Evolutionary conservation across 2,888 invertebrate genomes (phyloP).

Genomic region (Cheilosia pagana): DNA sequence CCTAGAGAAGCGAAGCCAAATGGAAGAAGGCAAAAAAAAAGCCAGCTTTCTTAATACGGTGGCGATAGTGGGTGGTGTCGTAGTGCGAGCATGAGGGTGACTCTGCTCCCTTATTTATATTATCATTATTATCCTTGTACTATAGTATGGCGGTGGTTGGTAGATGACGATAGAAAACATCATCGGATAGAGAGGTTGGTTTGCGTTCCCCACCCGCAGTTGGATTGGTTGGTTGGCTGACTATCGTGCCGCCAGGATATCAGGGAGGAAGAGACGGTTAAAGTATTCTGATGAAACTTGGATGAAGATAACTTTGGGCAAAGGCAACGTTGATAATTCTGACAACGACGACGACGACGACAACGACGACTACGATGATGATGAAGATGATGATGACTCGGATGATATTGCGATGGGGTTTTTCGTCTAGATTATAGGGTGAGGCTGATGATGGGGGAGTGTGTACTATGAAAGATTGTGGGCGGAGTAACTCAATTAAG

Average conservation of each 20-base stretch:
- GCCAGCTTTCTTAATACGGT: slow-evolving; percentile 53
- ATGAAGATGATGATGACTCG: slow-evolving; percentile 67
- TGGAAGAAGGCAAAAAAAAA: slow-evolving; percentile 51
- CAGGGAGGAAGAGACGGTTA: slow-evolving; percentile 58
- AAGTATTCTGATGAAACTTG: slow-evolving; percentile 72
- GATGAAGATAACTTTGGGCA: slow-evolving; percentile 73
- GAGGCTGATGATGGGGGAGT: slow-evolving; percentile 20
- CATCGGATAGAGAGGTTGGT: slow-evolving; percentile 51
- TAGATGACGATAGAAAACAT: slow-evolving; percentile 65
- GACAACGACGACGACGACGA: slow-evolving; percentile 64
- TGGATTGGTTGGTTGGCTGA: slow-evolving; percentile 69
- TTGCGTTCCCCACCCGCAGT: slow-evolving; percentile 44
- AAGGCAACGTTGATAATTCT: slow-evolving; percentile 72
- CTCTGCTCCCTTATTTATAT: slow-evolving; percentile 80
- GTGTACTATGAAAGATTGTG: slow-evolving; percentile 76
- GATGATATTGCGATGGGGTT: slow-evolving; percentile 77
- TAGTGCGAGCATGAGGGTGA: slow-evolving; percentile 59
- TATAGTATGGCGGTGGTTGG: slow-evolving; percentile 64
- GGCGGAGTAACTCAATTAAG: slow-evolving; percentile 84
- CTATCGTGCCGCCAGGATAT: slow-evolving; percentile 41
- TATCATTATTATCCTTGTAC: slow-evolving; percentile 82
- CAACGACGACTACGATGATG: slow-evolving; percentile 11
- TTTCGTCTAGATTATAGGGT: slow-evolving; percentile 62
- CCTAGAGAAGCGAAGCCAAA: slow-evolving; percentile 56
- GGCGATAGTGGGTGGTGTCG: slow-evolving; percentile 57